phyloP scores from a whole-genome alignment of 2,888 invertebrate genomes.

The Acanthopleura granulata region DNA sequence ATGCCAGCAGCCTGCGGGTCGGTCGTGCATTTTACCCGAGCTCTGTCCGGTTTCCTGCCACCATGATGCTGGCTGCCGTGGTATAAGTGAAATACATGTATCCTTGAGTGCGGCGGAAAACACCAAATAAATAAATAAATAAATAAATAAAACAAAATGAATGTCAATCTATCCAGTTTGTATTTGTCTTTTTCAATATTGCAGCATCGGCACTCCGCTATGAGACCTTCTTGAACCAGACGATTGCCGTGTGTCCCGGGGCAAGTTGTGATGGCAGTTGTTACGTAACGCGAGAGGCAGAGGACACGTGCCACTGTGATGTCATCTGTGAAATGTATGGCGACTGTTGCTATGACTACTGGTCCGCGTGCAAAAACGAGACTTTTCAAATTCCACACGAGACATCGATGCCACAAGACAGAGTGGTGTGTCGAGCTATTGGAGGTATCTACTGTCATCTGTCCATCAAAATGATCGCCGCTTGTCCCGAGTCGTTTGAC shows the following conservation, averaged over 20 bases:
- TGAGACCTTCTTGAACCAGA: background rate
- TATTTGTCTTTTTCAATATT: no score
- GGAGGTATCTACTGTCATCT: background rate
- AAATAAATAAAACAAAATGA: no score
- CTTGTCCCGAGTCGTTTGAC: background rate
- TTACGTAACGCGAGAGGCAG: background rate
- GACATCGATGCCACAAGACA: background rate
- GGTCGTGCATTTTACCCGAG: no score
- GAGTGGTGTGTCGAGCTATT: background rate
- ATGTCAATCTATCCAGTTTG: no score
- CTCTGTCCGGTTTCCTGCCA: no score
- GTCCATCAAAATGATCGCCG: constrained; percentile 2
- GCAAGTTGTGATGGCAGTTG: background rate
- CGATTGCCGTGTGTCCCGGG: background rate
- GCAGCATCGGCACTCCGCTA: no score
- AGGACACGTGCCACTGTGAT: constrained; percentile 5
- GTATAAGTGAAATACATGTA: no score
- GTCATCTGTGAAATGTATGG: background rate
- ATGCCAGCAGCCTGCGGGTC: no score
- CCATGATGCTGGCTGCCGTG: no score
- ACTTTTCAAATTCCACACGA: background rate
- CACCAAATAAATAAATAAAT: no score
- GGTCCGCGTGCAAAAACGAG: constrained; percentile 11
- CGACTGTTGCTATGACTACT: constrained; percentile 13
- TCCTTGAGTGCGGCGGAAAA: no score